Evolutionary conservation across 2,888 invertebrate genomes (phyloP), one percentile per base, ranked within the genome.

Genomic region (Chorisops tibialis): DNA sequence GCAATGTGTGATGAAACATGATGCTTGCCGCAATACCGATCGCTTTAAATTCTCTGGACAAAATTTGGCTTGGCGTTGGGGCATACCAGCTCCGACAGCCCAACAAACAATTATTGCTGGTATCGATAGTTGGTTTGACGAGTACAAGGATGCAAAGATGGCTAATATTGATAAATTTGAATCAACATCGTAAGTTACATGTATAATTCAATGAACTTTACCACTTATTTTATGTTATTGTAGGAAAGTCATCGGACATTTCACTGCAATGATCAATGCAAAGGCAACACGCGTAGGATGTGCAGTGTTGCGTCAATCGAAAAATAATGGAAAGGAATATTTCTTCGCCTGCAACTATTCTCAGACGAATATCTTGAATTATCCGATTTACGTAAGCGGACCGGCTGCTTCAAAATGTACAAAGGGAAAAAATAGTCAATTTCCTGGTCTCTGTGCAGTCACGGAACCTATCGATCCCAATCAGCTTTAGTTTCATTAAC

Each of bases 1-100:
- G 51, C 59, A 59, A 45, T 62, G 62, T 45, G 38, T n/a, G 5
- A 47, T 59, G 62, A 16, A 59, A 45, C 62, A 62, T 19, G 62
- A 62, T 24, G 6, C 14, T 3, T 62, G 62, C 35, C 58, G 50
- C 30, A 62, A 59, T 38, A 62, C 62, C 6, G 51, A 58, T 21
- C 12, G 30, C 16, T 62, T 63, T 37, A 22, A 24, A 6, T 59
- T 12, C 24, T 58, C 59, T 24, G 63, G 63, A 24, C 63, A 63
- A 38, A 63, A 63, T 43, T 52, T 63, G 39, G 63, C 52, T 14
- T 60, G 41, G 48, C 49, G 41, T 4, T 49, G 41, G 50, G 37
- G 50, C 19, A 24, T 9, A 14, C 41, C 50, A 30, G 59, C 43
- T 6, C 22, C 49, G 2, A 14, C 14, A 4, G n/a, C 38, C 1